phyloP scores from a whole-genome alignment of 2,797 vertebrate species.

The Acomys russatus region DNA sequence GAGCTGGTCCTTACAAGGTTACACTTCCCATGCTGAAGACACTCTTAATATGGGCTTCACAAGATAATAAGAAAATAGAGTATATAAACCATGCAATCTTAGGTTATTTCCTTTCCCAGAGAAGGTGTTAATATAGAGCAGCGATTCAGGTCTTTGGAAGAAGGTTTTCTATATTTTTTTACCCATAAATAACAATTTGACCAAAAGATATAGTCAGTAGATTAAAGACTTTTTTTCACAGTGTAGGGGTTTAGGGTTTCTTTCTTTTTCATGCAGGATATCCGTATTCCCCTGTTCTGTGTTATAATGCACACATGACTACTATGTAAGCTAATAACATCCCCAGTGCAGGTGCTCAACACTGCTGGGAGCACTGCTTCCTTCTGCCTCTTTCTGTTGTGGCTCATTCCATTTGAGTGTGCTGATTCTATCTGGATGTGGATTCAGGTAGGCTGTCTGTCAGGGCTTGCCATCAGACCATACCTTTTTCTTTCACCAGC shows the following conservation, averaged over 20 bases:
- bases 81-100: not conserved
- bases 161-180: not conserved
- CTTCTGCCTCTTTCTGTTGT: slow-evolving; percentile 62
- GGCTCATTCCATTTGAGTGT: slow-evolving; percentile 31
- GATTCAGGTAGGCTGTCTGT: slow-evolving; percentile 28
- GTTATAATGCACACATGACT: slow-evolving; percentile 34
- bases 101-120: not conserved
- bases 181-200: not conserved
- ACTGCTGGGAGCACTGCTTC: not conserved
- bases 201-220: too few relatives aligned
- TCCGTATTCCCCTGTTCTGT: not conserved
- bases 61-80: slow-evolving; percentile 26
- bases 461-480: slow-evolving; percentile 50
- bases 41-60: not conserved
- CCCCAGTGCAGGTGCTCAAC: not conserved
- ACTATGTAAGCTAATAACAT: slow-evolving; percentile 32
- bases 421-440: slow-evolving; percentile 40
- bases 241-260: too few relatives aligned
- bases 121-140: not conserved
- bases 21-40: slow-evolving; percentile 30
- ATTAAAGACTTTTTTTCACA: too few relatives aligned
- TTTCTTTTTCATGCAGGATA: slow-evolving; percentile 40
- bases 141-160: not conserved
- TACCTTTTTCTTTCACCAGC: slow-evolving; percentile 11
- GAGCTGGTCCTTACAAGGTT: not conserved